phyloP scores from a whole-genome alignment of 2,888 invertebrate genomes.

The Plebejus melissa region DNA sequence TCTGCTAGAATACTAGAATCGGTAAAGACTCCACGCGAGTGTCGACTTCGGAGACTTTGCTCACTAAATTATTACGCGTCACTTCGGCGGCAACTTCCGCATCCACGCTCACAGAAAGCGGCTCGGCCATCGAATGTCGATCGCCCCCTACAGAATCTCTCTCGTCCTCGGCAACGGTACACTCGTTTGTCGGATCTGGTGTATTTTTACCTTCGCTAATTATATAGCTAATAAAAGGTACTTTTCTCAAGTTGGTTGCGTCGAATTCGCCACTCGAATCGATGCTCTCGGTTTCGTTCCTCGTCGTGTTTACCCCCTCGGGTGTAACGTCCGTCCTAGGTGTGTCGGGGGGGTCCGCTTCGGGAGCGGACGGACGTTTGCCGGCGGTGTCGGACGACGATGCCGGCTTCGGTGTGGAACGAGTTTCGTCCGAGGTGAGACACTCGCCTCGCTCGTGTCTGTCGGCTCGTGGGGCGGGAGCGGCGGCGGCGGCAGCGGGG shows the following conservation, averaged over 20 bases:
- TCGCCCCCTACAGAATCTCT: conserved; percentile 18
- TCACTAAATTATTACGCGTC: conserved; percentile 23
- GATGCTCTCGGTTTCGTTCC: neutral
- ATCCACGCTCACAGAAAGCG: neutral
- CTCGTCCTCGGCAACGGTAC: neutral
- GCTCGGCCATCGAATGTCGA: neutral
- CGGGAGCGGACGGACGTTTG: no score
- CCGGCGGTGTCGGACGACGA: neutral
- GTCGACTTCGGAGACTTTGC: conserved; percentile 22
- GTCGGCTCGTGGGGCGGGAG: conserved; percentile 9
- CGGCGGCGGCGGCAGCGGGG: neutral
- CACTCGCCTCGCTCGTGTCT: neutral
- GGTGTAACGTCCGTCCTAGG: neutral
- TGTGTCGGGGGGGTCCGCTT: neutral
- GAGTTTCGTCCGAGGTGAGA: neutral
- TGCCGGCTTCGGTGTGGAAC: neutral
- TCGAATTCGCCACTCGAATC: conserved; percentile 9
- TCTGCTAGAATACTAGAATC: conserved; percentile 44
- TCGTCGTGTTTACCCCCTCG: neutral
- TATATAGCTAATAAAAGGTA: conserved; percentile 20
- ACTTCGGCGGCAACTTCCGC: neutral
- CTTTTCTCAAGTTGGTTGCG: neutral
- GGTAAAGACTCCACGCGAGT: conserved; percentile 36
- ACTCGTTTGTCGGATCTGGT: conserved; percentile 15
- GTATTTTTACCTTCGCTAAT: conserved; percentile 25